Percentiles rank a stretch among this genome's conserved stretches.
These are phyloP conservation scores for Nudaria mundana DNA, from an alignment of 2,888 invertebrate genomes.

Conservation along the genomic window DNA sequence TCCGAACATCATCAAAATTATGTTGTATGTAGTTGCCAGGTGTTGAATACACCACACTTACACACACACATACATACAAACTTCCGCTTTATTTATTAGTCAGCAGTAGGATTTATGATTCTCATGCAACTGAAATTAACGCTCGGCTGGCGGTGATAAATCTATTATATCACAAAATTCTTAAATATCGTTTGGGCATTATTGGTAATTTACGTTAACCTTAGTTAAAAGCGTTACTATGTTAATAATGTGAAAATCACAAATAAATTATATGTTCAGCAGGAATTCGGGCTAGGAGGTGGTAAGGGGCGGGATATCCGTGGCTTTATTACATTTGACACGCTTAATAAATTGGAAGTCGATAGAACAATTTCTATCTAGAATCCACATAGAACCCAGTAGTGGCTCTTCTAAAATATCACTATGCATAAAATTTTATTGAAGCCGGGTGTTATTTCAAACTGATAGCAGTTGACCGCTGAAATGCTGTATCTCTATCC, in stretches of 20 bases:
- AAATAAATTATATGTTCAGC: slow-evolving; percentile 61
- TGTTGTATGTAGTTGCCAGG: too few species aligned
- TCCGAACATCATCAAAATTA: too few species aligned
- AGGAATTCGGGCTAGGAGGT: slow-evolving; percentile 48
- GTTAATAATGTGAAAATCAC: slow-evolving; percentile 55
- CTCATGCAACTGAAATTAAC: too few species aligned
- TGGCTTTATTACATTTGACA: slow-evolving; percentile 62
- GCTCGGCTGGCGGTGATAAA: too few species aligned
- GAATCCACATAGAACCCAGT: too few species aligned
- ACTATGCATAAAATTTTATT: slow-evolving; percentile 52
- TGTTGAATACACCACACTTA: too few species aligned
- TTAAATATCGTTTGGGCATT: slow-evolving; percentile 9
- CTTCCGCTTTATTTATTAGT: too few species aligned
- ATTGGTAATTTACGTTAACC: too few species aligned
- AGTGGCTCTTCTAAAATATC: too few species aligned
- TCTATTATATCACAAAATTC: not conserved
- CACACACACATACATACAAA: too few species aligned
- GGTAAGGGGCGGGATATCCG: slow-evolving; percentile 52
- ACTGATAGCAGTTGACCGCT: slow-evolving; percentile 17
- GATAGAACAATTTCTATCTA: slow-evolving; percentile 57
- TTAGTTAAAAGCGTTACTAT: slow-evolving; percentile 45
- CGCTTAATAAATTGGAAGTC: slow-evolving; percentile 65
- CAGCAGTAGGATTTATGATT: too few species aligned
- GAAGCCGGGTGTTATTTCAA: slow-evolving; percentile 29
- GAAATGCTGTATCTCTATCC: slow-evolving; percentile 13